These are phyloP conservation scores for Augochlora pura DNA, from an alignment of 1,140 invertebrate species.

Conservation along the genomic window DNA sequence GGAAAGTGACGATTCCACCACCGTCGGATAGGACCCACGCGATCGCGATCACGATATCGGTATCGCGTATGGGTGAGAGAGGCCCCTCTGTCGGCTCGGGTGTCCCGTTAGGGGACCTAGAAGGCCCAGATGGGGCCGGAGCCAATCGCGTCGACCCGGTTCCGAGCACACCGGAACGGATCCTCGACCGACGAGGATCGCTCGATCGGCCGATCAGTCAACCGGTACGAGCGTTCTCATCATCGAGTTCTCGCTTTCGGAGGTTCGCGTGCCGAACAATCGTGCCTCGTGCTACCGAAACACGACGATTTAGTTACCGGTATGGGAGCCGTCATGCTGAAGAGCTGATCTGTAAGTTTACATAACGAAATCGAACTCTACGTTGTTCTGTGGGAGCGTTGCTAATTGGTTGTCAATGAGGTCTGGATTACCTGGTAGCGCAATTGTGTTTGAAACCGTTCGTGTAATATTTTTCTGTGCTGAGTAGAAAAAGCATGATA, in stretches of 20 bases:
- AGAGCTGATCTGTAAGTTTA: slow-evolving; percentile 8
- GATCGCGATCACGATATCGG: slow-evolving; percentile 48
- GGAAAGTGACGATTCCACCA: slow-evolving; percentile 46
- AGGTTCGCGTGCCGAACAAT: neutral
- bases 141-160: slow-evolving; percentile 54
- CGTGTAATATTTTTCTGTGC: too few relatives aligned
- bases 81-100: slow-evolving; percentile 43
- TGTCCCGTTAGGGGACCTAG: slow-evolving; percentile 79
- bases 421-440: too few relatives aligned
- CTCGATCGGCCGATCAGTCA: slow-evolving; percentile 47
- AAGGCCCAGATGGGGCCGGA: slow-evolving; percentile 65
- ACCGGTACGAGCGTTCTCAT: slow-evolving; percentile 45
- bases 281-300: too few relatives aligned
- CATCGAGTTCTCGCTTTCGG: neutral
- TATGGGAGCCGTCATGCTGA: neutral
- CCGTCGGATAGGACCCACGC: neutral
- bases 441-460: too few relatives aligned
- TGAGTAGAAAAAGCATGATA: too few relatives aligned
- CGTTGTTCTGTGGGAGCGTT: too few relatives aligned
- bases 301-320: too few relatives aligned
- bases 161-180: slow-evolving; percentile 53
- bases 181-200: slow-evolving; percentile 44
- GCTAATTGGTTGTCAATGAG: too few relatives aligned
- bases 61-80: slow-evolving; percentile 57
- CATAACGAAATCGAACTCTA: too few relatives aligned